Evolutionary conservation across 2,888 invertebrate species (phyloP), one percentile per base, ranked within the genome.

Genomic region (Oxycera nigricornis): DNA sequence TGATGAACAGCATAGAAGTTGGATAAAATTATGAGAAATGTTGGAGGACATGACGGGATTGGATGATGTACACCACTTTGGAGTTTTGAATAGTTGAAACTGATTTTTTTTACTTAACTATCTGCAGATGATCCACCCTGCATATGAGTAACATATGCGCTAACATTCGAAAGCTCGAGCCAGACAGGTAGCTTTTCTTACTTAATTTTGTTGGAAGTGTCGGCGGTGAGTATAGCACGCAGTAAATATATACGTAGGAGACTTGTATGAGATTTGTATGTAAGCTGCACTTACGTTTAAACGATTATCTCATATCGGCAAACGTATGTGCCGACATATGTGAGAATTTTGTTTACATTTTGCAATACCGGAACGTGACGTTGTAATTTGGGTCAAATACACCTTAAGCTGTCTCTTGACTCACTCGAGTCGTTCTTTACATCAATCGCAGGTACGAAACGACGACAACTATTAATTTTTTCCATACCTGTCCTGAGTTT

Each of bases 211-310:
- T 55, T n/a, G 24, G 52, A 22, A 20, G 14, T 55, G 17, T 24
- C 17, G 52, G 7, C 7, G 7, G 52, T 24, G 3, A 24, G 24
- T 20, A 35, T 11, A 3, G 46, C 17, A 7, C 46, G 14, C 46
- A 3, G 17, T 17, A 3, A 46, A 7, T 17, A 17, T 55, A 17
- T 55, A 20, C 24, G 52, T 20, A 22, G n/a, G n/a, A n/a, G n/a
- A n/a, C n/a, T n/a, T n/a, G 88, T 88, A 81, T 80, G 87, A 70
- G n/a, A n/a, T n/a, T n/a, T 6, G 9, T 55, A 2, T 55, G 24
- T 20, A 55, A 55, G 20, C 24, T 26, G 17, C 31, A 31, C 20
- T 61, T 61, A 39, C 39, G 14, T 30, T 65, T 30, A 24, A 11
- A 41, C 22, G 65, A 41, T 65, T 65, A 65, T 65, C 39, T 41